Evolutionary conservation across 2,113 vertebrate genomes (phyloP).

Genomic region (Lagopus muta): DNA sequence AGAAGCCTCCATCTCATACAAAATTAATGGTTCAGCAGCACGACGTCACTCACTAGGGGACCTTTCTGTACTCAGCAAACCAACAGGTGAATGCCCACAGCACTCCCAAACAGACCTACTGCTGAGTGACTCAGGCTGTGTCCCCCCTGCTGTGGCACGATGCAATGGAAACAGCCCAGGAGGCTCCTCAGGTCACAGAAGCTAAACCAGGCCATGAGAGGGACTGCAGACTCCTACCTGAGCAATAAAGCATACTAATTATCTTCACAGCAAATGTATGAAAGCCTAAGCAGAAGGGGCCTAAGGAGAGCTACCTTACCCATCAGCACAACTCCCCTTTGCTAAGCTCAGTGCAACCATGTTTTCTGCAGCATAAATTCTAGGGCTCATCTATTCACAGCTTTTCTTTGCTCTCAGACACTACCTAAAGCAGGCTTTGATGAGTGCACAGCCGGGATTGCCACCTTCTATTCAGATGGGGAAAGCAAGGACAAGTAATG

Average conservation of each 20-base stretch:
- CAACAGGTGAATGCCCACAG: not conserved
- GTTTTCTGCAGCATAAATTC: not conserved
- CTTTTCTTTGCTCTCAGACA: not conserved
- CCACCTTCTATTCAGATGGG: slow-evolving; percentile 54
- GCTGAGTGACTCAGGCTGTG: not conserved
- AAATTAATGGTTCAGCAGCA: not conserved
- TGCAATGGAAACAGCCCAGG: not conserved
- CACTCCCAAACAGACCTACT: not conserved
- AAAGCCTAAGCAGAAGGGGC: not conserved
- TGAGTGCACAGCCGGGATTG: not conserved
- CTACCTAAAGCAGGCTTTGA: not conserved
- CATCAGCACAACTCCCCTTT: not conserved
- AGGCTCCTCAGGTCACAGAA: not conserved
- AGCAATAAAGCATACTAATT: not conserved
- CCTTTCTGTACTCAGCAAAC: not conserved
- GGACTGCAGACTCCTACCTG: not conserved
- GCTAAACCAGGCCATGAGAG: not conserved
- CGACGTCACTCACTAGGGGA: fast-evolving
- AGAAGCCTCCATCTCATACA: not conserved
- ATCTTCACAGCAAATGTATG: not conserved
- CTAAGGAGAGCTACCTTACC: not conserved
- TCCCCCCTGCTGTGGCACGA: not conserved
- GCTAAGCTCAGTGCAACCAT: not conserved
- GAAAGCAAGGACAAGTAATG: slow-evolving; percentile 53
- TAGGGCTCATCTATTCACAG: not conserved